These are phyloP conservation scores for Prolemur simus DNA, from an alignment of 2,113 vertebrate genomes.

Conservation along the genomic window DNA sequence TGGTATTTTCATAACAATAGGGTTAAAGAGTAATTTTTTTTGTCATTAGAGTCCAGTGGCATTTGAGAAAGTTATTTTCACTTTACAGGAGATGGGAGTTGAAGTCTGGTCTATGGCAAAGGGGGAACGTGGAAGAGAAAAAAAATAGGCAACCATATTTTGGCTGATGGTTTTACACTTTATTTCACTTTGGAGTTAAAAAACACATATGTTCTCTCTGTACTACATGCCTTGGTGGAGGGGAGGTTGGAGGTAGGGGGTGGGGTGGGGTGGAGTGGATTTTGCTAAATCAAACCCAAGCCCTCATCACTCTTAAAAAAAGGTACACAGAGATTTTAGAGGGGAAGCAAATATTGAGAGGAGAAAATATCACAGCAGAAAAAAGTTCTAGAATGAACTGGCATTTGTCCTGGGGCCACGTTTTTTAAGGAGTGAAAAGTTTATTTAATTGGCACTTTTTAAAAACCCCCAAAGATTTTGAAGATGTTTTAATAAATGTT, in stretches of 20 bases:
- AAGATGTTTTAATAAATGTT: constrained; percentile 22
- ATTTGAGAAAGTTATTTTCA: neutral
- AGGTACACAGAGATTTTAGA: neutral
- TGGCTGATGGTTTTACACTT: neutral
- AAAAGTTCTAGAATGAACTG: constrained; percentile 7
- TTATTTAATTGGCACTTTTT: neutral
- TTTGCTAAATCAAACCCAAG: neutral
- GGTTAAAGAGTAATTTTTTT: neutral
- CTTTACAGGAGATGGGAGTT: neutral
- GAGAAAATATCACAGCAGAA: neutral
- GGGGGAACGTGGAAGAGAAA: neutral
- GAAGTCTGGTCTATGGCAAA: neutral
- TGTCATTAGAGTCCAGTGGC: neutral
- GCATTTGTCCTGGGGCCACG: neutral
- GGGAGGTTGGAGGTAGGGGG: too few relatives aligned
- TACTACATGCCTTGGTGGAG: neutral
- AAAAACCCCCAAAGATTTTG: neutral
- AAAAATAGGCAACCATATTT: neutral
- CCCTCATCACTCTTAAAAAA: neutral
- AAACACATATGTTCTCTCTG: neutral
- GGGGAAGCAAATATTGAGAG: neutral
- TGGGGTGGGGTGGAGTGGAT: neutral
- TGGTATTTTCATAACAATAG: neutral
- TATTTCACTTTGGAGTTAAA: neutral
- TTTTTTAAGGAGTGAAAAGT: neutral